Percentiles rank a stretch among this genome's conserved stretches.
phyloP scores from a whole-genome alignment of 2,888 invertebrate genomes.

The Hydroisotoma schaefferi region DNA sequence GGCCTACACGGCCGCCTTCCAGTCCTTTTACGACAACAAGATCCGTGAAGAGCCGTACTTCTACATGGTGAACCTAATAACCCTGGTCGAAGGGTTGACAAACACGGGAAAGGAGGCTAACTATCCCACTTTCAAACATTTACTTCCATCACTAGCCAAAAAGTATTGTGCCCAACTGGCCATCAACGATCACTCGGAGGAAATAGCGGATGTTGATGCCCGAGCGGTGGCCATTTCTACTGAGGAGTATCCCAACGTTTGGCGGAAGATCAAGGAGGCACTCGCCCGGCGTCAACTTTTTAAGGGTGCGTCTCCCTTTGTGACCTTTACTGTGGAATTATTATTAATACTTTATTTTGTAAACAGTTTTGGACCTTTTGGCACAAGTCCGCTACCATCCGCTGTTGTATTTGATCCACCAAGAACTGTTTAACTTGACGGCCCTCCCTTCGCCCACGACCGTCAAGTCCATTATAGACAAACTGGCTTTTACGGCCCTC shows the following conservation, averaged over 20 bases:
- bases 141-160: background rate
- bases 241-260: slow-evolving; percentile 3
- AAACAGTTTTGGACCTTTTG: background rate
- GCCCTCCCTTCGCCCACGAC: background rate
- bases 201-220: too few species aligned
- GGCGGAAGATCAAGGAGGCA: background rate
- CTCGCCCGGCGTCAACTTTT: slow-evolving; percentile 1
- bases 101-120: too few species aligned
- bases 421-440: slow-evolving; percentile 8
- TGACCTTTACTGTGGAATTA: too few species aligned
- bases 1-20: background rate
- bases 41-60: background rate
- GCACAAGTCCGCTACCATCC: slow-evolving; percentile 1
- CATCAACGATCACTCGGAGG: too few species aligned
- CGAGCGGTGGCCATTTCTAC: background rate
- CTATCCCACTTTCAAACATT: background rate
- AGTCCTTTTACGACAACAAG: background rate
- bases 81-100: slow-evolving; percentile 1
- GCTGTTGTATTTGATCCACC: slow-evolving; percentile 3
- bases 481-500: background rate
- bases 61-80: background rate
- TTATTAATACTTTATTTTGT: too few species aligned
- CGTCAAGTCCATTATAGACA: slow-evolving; percentile 2
- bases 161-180: too few species aligned
- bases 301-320: too few species aligned